Evolutionary conservation across 2,113 vertebrate species (phyloP).

Genomic region (Rhynchopsitta pachyrhyncha): DNA sequence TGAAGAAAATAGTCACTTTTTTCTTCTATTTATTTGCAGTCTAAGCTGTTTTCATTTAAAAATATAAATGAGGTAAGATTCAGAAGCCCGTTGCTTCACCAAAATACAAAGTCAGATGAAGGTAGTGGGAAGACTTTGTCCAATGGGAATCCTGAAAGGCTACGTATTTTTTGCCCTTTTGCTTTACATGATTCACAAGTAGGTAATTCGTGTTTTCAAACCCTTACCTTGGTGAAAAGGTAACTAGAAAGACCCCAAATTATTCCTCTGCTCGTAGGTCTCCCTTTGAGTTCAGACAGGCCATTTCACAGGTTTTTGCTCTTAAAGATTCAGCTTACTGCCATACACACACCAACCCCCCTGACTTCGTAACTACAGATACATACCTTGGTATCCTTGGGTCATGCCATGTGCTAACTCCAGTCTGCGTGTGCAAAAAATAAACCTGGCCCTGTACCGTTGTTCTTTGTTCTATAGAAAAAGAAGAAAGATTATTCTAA

Average conservation of each 20-base stretch:
- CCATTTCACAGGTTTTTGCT: background rate
- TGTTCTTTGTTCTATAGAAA: conserved; percentile 85
- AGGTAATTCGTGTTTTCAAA: background rate
- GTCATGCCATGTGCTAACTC: conserved; percentile 97
- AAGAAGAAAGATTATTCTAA: background rate
- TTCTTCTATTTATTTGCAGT: background rate
- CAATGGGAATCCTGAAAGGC: background rate
- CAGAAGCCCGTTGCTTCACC: background rate
- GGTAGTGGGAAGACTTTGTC: background rate
- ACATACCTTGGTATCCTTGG: conserved; percentile 92
- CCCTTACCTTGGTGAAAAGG: background rate
- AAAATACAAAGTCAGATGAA: background rate
- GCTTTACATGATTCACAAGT: background rate
- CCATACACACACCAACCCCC: background rate
- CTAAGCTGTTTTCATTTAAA: background rate
- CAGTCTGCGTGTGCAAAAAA: conserved; percentile 96
- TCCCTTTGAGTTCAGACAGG: background rate
- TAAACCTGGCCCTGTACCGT: conserved; percentile 97
- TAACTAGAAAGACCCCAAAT: background rate
- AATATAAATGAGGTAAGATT: background rate
- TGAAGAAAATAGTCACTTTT: background rate
- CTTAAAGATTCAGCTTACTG: background rate
- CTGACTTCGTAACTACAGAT: background rate
- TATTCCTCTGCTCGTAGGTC: background rate
- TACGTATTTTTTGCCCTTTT: background rate